Conservation (phyloP, 2,888 invertebrate genomes). For the Oligia strigilis region DNA sequence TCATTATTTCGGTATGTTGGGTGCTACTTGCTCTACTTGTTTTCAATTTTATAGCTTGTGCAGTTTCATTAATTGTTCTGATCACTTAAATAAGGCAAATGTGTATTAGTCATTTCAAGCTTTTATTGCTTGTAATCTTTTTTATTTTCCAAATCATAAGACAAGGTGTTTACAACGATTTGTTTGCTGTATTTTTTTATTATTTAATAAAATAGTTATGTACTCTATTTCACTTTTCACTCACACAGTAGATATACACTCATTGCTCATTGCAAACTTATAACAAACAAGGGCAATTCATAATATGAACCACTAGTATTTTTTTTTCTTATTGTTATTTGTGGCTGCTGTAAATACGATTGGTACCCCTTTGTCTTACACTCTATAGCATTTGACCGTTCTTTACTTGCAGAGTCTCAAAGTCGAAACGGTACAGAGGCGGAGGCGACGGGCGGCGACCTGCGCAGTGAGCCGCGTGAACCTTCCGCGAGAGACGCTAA, state of each 20-base stretch:
- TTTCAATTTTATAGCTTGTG: conserved; percentile 22
- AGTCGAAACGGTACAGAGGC: conserved; percentile 75
- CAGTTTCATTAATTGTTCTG: conserved; percentile 11
- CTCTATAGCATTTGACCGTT: conserved; percentile 16
- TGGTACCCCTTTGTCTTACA: background rate
- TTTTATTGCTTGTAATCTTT: conserved; percentile 20
- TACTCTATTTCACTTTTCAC: background rate
- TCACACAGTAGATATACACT: background rate
- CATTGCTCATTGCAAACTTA: background rate
- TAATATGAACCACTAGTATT: background rate
- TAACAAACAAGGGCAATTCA: background rate
- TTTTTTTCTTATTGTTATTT: conserved; percentile 13
- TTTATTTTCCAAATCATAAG: background rate
- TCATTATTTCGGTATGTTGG: conserved; percentile 27
- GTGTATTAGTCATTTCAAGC: background rate
- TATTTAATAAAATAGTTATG: background rate
- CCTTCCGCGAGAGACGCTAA: conserved; percentile 69
- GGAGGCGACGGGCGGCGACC: conserved; percentile 58
- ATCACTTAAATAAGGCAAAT: conserved; percentile 14
- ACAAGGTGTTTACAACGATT: background rate
- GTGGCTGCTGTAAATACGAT: conserved; percentile 43
- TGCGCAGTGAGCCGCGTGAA: conserved; percentile 62
- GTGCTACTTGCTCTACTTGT: conserved; percentile 12
- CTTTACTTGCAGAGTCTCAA: conserved; percentile 75
- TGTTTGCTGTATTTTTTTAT: background rate